Percentiles rank a stretch among this genome's conserved stretches.
phyloP scores from a whole-genome alignment of 2,113 vertebrate genomes.

The Tachysurus vachellii region DNA sequence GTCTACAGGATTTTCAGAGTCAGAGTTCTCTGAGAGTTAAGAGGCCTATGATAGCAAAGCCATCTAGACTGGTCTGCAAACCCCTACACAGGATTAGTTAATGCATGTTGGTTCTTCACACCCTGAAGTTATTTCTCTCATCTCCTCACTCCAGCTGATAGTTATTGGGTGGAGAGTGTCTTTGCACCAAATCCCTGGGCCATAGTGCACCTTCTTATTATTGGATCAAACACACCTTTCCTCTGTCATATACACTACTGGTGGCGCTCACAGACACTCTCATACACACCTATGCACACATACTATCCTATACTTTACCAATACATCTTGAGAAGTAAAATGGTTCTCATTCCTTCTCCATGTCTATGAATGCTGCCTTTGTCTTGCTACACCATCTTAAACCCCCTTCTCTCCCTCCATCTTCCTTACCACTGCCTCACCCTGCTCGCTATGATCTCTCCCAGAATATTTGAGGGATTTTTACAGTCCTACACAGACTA shows the following conservation, averaged over 20 bases:
- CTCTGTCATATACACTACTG: constrained; percentile 35
- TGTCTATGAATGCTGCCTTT: constrained; percentile 81
- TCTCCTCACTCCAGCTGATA: constrained; percentile 28
- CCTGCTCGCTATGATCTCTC: constrained; percentile 40
- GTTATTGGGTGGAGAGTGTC: constrained; percentile 36
- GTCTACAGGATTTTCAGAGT: background rate
- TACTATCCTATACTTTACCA: constrained; percentile 63
- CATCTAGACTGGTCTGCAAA: background rate
- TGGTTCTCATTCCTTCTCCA: constrained; percentile 78
- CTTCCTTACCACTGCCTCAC: constrained; percentile 56
- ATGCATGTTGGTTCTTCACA: constrained; percentile 1
- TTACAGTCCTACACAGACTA: background rate
- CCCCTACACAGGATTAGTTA: background rate
- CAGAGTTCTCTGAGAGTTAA: background rate
- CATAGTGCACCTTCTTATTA: constrained; percentile 46
- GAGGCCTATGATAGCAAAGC: background rate
- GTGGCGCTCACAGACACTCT: constrained; percentile 34
- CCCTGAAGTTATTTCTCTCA: constrained; percentile 4
- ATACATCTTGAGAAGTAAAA: constrained; percentile 76
- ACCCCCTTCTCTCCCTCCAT: constrained; percentile 63
- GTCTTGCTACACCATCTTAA: constrained; percentile 76
- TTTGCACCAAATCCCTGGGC: constrained; percentile 35
- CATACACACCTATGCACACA: constrained; percentile 30
- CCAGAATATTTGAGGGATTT: background rate
- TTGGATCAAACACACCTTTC: constrained; percentile 47